phyloP scores from a whole-genome alignment of 2,888 invertebrate genomes.

The Noctua janthe region DNA sequence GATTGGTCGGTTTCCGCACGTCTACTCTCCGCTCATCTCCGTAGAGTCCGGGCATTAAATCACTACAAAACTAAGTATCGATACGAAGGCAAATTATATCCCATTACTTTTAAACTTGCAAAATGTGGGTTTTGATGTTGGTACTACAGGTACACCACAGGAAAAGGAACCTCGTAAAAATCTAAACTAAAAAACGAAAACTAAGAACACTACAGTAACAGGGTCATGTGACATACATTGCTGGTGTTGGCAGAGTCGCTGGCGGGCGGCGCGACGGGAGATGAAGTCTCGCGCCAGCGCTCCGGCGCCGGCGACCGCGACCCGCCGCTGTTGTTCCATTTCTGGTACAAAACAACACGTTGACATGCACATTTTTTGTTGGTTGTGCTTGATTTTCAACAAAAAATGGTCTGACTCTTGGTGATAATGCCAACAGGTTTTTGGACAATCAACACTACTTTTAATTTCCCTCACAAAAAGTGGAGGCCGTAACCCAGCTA shows the following conservation, averaged over 20 bases:
- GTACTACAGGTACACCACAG: not conserved
- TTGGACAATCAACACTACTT: not conserved
- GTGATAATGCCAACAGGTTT: not conserved
- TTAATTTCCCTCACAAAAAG: not conserved
- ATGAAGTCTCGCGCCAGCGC: slow-evolving; percentile 80
- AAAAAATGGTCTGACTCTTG: not conserved
- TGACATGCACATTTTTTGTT: not conserved
- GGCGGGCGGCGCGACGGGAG: slow-evolving; percentile 69
- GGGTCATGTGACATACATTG: slow-evolving; percentile 70
- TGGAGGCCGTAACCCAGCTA: not conserved
- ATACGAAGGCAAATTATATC: not conserved
- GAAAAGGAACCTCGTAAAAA: not conserved
- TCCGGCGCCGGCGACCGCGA: slow-evolving; percentile 77
- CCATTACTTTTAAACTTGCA: not conserved
- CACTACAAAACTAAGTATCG: not conserved
- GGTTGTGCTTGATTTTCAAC: not conserved
- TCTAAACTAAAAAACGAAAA: not conserved
- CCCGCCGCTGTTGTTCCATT: slow-evolving; percentile 77
- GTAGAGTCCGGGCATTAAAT: not conserved
- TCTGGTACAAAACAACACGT: slow-evolving; percentile 55
- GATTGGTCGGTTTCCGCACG: no score
- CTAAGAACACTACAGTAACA: not conserved
- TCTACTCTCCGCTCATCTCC: no score
- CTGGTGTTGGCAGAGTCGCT: slow-evolving; percentile 74
- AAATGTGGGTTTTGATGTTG: not conserved